Conservation (phyloP, 2,888 invertebrate genomes). For the Bimastos eiseni region DNA sequence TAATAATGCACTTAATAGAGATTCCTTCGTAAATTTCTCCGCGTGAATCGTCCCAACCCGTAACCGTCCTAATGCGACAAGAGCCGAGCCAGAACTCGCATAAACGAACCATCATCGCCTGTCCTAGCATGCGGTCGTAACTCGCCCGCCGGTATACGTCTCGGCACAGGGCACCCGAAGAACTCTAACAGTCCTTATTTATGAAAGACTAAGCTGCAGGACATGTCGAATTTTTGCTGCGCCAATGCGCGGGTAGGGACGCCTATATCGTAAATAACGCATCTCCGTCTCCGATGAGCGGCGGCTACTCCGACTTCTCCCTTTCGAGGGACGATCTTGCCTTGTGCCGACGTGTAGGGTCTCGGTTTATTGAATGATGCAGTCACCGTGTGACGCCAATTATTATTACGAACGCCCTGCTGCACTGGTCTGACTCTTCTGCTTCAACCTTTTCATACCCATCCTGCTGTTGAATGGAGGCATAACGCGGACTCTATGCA, state of each 20-base stretch:
- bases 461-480: neutral
- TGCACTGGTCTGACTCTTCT: neutral
- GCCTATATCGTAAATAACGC: neutral
- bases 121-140: neutral
- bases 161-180: neutral
- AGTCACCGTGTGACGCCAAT: neutral
- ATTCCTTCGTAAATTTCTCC: conserved; percentile 6
- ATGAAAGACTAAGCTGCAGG: neutral
- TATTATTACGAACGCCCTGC: neutral
- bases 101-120: neutral
- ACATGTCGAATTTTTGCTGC: conserved; percentile 4
- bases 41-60: neutral
- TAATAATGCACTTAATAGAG: neutral
- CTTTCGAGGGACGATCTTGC: neutral
- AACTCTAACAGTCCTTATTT: neutral
- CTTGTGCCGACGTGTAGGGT: neutral
- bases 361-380: neutral
- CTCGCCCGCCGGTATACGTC: neutral
- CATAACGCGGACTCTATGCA: neutral
- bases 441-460: neutral
- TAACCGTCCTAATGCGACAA: neutral
- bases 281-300: neutral
- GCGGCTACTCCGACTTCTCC: neutral
- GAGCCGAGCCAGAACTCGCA: neutral
- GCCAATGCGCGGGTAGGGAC: neutral